A percentile compares a stretch with the other conserved stretches of the same genome.
Conservation (phyloP, 1,140 invertebrate species). For the Bombus fervidus region DNA sequence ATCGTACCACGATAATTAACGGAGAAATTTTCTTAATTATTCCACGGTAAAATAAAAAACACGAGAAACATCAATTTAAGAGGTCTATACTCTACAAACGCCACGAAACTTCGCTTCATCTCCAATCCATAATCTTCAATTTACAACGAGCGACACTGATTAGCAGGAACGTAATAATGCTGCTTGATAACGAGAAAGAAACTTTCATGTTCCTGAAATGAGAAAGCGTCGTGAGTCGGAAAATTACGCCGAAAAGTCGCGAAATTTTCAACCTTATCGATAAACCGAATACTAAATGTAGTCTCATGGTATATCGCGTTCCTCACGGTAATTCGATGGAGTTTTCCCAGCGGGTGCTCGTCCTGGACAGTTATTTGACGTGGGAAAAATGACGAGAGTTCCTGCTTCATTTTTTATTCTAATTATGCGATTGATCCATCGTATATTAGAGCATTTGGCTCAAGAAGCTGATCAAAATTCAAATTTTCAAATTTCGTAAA, state of each 20-base stretch:
- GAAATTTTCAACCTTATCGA: not conserved
- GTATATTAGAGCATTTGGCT: not conserved
- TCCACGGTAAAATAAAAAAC: no score
- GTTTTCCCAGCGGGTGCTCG: not conserved
- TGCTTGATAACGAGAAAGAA: not conserved
- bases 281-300: not conserved
- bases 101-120: not conserved
- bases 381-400: conserved; percentile 27
- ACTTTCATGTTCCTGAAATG: conserved; percentile 1
- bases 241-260: not conserved
- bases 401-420: conserved; percentile 3
- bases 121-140: not conserved
- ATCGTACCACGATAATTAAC: no score
- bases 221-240: not conserved
- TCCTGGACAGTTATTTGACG: conserved; percentile 27
- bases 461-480: not conserved
- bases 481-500: not conserved
- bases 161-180: not conserved
- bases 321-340: not conserved
- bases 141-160: not conserved
- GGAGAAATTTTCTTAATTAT: no score
- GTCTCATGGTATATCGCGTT: not conserved
- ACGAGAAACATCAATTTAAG: no score
- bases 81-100: no score
- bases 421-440: not conserved